Evolutionary conservation across 2,113 vertebrate genomes (phyloP).

Genomic region (Boulengeromyrus knoepffleri): DNA sequence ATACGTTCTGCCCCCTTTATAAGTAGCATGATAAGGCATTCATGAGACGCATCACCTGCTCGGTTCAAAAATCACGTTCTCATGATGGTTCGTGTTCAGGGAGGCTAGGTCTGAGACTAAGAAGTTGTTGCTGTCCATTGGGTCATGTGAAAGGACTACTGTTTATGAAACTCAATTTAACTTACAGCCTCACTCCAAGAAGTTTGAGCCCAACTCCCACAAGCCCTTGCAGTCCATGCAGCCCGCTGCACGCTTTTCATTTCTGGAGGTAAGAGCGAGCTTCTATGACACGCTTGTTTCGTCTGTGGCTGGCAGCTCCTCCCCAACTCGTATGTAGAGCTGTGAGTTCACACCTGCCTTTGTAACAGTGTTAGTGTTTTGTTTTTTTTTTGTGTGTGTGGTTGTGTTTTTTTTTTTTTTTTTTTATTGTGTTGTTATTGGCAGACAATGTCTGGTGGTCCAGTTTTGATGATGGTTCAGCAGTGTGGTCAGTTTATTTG

Average conservation of each 20-base stretch:
- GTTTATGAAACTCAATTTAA: constrained; percentile 79
- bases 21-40: not conserved
- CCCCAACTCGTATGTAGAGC: not conserved
- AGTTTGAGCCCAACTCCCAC: constrained; percentile 99
- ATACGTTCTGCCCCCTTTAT: not conserved
- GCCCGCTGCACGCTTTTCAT: constrained; percentile 96
- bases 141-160: constrained; percentile 36
- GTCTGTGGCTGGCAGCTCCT: not conserved
- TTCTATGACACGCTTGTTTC: not conserved
- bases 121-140: not conserved
- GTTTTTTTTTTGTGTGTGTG: not conserved
- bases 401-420: not conserved
- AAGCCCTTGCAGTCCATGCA: constrained; percentile 98
- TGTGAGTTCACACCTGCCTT: not conserved
- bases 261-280: constrained; percentile 94
- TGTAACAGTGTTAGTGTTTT: not conserved
- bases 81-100: not conserved
- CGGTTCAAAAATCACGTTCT: not conserved
- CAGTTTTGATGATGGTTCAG: not conserved
- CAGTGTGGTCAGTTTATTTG: not conserved
- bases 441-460: not conserved
- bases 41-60: not conserved
- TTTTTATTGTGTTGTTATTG: not conserved
- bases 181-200: constrained; percentile 98
- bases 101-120: not conserved